These are phyloP conservation scores for Drosophila asahinai DNA, from an alignment of 1,140 invertebrate species.

Conservation along the genomic window DNA sequence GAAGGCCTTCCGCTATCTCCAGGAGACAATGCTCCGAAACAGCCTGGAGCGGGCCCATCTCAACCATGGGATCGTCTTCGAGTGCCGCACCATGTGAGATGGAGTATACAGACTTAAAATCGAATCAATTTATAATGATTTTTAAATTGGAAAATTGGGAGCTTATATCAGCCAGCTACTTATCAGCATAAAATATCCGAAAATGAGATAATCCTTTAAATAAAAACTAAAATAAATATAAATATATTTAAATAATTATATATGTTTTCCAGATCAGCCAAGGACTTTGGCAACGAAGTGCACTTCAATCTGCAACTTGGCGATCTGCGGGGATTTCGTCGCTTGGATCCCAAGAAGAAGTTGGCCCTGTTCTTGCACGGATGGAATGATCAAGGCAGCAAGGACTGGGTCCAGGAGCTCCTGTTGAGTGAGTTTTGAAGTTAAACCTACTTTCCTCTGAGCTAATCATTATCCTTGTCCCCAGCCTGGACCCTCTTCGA, in stretches of 20 bases:
- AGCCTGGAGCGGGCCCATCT: conserved; percentile 76
- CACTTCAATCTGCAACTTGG: conserved; percentile 75
- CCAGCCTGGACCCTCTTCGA: conserved; percentile 78
- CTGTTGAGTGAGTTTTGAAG: conserved; percentile 53
- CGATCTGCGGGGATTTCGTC: conserved; percentile 71
- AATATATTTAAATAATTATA: no score
- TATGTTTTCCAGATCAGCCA: conserved; percentile 48
- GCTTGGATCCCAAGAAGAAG: conserved; percentile 66
- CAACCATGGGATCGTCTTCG: conserved; percentile 78
- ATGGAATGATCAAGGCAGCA: conserved; percentile 82
- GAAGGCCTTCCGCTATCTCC: conserved; percentile 68
- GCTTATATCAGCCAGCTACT: no score
- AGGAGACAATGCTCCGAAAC: conserved; percentile 74
- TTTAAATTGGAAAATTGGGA: neutral
- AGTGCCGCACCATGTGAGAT: conserved; percentile 78
- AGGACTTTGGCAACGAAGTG: conserved; percentile 62
- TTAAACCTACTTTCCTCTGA: neutral
- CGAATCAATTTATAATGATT: neutral
- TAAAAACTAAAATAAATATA: neutral
- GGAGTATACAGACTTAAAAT: neutral
- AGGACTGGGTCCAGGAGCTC: conserved; percentile 78
- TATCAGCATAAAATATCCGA: no score
- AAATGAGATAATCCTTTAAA: neutral
- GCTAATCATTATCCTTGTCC: neutral
- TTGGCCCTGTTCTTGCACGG: conserved; percentile 80